Base-by-base conservation (phyloP, 1,140 invertebrate genomes). In the Varroa destructor region DNA sequence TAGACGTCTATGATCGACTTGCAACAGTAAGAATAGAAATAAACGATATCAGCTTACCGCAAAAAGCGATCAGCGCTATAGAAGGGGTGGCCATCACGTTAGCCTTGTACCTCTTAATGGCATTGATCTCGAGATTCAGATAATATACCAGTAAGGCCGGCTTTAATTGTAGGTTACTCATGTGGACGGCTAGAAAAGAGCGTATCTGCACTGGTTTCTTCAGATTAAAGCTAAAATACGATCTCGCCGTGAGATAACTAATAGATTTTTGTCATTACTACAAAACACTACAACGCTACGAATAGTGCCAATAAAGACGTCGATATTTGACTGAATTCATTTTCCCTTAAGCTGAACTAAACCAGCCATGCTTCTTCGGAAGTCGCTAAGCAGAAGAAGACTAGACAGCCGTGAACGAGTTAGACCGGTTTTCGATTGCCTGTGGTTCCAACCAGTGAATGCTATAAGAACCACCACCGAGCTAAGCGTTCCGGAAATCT, bases 361-460 rank as follows among this genome's bases (percentile, higher is more conserved):
- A 3, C 46, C 46, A 25, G 25, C 25, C 25, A 25, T 8, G 46
- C 46, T 8, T 51, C 46, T 51, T 51, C 46, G 8, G 46, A 3
- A 8, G 8, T 8, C 46, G 8, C 8, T 25, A 25, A 25, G 25
- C 25, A 25, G 46, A 51, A 3, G 8, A 8, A 51, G 4, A 51
- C 46, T 5, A 51, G 46, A 3, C 4, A 51, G 8, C 40, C 3
- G 57, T 58, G 57, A 12, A 6, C 0, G 3, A 58, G 40, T 58
- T 36, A 12, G 57, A 58, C 12, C 12, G 57, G 57, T 12, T 58
- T 58, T 5, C 4, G 57, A 58, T 58, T 58, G 25, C 57, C 57
- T 12, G 57, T 58, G 12, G 57, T 58, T 6, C 57, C 57, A 25
- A 36, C 57, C 57, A 12, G 57, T 58, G 12, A 58, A 58, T 58